These are phyloP conservation scores for Ardeotis arabs DNA, from an alignment of 2,113 vertebrate species.

Conservation along the genomic window DNA sequence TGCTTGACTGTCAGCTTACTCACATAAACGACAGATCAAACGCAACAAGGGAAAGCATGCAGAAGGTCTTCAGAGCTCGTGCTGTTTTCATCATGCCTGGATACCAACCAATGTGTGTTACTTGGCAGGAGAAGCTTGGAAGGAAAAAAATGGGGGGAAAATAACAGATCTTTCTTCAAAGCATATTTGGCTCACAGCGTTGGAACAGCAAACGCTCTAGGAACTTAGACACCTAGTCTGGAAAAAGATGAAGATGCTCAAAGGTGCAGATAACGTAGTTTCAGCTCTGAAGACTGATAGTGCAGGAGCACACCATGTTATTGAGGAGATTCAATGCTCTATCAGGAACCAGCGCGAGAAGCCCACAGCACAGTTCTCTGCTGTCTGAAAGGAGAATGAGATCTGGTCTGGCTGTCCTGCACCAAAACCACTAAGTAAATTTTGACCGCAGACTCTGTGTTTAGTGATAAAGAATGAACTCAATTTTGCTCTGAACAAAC, in stretches of 20 bases:
- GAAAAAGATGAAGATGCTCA: neutral
- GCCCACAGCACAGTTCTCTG: neutral
- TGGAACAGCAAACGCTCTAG: neutral
- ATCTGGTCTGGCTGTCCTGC: neutral
- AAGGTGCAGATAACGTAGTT: neutral
- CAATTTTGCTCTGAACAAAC: neutral
- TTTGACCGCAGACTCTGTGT: neutral
- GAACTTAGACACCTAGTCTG: neutral
- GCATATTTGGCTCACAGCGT: neutral
- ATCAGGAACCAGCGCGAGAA: fast-evolving
- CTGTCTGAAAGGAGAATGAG: neutral
- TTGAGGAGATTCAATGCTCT: neutral
- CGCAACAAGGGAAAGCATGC: neutral
- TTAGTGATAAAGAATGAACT: neutral
- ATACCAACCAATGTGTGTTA: neutral
- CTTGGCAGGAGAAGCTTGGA: neutral
- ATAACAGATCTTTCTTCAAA: neutral
- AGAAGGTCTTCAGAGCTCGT: neutral
- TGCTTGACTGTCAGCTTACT: neutral
- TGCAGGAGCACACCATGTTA: neutral
- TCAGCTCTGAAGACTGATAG: neutral
- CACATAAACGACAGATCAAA: neutral
- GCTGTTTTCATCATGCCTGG: neutral
- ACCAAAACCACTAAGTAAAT: neutral
- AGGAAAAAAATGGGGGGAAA: neutral